A percentile compares a stretch with the other conserved stretches of the same genome.
phyloP scores from a whole-genome alignment of 2,113 vertebrate genomes.

The Peromyscus maniculatus region DNA sequence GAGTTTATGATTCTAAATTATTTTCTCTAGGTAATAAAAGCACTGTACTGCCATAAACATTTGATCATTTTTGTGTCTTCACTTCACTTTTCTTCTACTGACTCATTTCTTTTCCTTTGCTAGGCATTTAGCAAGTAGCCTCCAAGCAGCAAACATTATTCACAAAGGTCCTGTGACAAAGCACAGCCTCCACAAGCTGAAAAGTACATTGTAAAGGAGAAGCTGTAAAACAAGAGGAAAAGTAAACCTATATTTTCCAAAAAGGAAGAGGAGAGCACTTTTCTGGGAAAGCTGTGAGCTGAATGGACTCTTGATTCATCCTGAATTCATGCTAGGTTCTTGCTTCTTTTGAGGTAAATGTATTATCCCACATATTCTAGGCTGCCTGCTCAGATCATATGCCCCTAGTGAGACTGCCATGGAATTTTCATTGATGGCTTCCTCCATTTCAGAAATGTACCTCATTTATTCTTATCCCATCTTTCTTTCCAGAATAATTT shows the following conservation, averaged over 20 bases:
- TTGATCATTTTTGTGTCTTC: neutral
- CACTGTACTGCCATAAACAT: neutral
- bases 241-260: constrained; percentile 29
- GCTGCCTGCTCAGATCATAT: neutral
- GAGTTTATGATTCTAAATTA: neutral
- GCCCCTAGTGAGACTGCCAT: neutral
- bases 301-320: neutral
- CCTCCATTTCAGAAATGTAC: neutral
- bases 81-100: constrained; percentile 3
- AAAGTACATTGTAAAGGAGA: constrained; percentile 63
- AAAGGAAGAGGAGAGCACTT: constrained; percentile 25
- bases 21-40: constrained; percentile 58
- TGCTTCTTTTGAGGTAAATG: neutral
- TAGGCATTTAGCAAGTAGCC: neutral
- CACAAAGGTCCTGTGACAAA: constrained; percentile 34
- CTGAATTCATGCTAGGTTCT: neutral
- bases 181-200: neutral
- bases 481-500: neutral
- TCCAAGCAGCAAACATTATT: neutral
- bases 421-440: neutral
- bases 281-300: neutral
- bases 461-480: neutral
- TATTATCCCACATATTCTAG: neutral
- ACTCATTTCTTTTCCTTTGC: constrained; percentile 1
- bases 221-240: constrained; percentile 50